A percentile compares a stretch with the other conserved stretches of the same genome.
Conservation (phyloP, 2,888 invertebrate genomes). For the Zeuzera pyrina region DNA sequence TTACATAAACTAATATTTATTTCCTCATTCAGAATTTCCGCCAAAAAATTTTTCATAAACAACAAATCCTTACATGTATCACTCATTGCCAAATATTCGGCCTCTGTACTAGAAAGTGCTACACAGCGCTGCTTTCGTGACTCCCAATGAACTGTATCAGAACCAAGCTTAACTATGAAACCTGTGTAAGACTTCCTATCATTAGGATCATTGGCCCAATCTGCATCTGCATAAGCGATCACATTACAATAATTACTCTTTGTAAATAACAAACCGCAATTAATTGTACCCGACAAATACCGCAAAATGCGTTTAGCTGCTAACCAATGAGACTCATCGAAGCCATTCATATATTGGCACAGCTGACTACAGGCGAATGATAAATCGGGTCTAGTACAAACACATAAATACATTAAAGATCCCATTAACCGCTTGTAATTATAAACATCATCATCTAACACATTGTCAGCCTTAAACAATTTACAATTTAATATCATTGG, state of each 20-base stretch:
- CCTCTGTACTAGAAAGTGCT: slow-evolving; percentile 16
- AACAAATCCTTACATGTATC: slow-evolving; percentile 13
- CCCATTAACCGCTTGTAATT: too few relatives aligned
- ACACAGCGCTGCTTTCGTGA: slow-evolving; percentile 13
- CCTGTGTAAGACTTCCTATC: slow-evolving; percentile 18
- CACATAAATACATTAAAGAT: too few relatives aligned
- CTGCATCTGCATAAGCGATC: slow-evolving; percentile 11
- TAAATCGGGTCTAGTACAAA: slow-evolving; percentile 3
- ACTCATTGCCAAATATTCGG: slow-evolving; percentile 15
- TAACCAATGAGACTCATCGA: slow-evolving; percentile 9
- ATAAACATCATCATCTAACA: slow-evolving; percentile 5
- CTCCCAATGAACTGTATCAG: slow-evolving; percentile 12
- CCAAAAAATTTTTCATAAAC: slow-evolving; percentile 7
- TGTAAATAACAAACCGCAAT: slow-evolving; percentile 8
- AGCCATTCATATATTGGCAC: slow-evolving; percentile 6
- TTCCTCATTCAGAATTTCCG: slow-evolving; percentile 4
- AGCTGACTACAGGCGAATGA: slow-evolving; percentile 5
- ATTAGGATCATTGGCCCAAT: slow-evolving; percentile 10
- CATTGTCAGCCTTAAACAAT: slow-evolving; percentile 2
- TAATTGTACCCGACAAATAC: slow-evolving; percentile 11
- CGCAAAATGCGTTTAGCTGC: slow-evolving; percentile 15
- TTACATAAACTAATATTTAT: slow-evolving; percentile 14
- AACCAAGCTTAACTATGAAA: slow-evolving; percentile 10
- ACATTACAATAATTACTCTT: slow-evolving; percentile 3
- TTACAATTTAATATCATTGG: slow-evolving; percentile 10